phyloP scores from a whole-genome alignment of 2,113 vertebrate species.

The Callopanchax toddi region DNA sequence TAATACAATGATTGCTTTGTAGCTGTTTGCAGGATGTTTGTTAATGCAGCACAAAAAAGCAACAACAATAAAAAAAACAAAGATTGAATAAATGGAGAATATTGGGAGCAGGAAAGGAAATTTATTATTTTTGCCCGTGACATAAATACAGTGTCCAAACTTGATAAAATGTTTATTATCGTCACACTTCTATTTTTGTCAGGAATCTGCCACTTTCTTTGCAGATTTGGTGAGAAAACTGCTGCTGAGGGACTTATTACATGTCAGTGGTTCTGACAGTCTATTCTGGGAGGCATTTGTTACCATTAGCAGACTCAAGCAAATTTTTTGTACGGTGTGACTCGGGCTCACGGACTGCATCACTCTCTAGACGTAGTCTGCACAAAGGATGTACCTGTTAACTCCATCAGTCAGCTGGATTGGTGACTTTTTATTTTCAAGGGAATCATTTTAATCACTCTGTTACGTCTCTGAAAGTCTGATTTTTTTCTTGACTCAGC shows the following conservation, averaged over 20 bases:
- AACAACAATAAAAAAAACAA: too few relatives aligned
- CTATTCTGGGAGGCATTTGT: constrained; percentile 28
- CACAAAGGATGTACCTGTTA: constrained; percentile 3
- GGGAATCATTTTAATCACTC: not conserved
- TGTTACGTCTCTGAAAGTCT: constrained; percentile 7
- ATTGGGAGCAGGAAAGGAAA: constrained; percentile 12
- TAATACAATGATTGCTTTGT: constrained; percentile 36
- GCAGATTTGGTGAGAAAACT: constrained; percentile 25
- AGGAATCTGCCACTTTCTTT: constrained; percentile 42
- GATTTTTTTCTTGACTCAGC: not conserved
- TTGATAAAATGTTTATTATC: constrained; percentile 33
- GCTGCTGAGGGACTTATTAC: constrained; percentile 26
- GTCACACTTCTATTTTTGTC: constrained; percentile 41
- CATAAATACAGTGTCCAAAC: constrained; percentile 30
- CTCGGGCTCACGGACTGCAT: constrained; percentile 20
- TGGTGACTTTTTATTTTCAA: not conserved
- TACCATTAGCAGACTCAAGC: constrained; percentile 23
- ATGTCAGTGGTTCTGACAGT: constrained; percentile 29
- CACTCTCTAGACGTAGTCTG: constrained; percentile 18
- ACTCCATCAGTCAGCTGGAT: not conserved
- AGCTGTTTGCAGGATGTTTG: constrained; percentile 26
- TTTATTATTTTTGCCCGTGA: constrained; percentile 29
- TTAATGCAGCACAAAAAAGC: constrained; percentile 22
- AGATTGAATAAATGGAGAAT: constrained; percentile 32
- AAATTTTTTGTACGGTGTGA: constrained; percentile 8